Conservation (phyloP, 2,113 vertebrate genomes). For the Nannospalax galili region DNA sequence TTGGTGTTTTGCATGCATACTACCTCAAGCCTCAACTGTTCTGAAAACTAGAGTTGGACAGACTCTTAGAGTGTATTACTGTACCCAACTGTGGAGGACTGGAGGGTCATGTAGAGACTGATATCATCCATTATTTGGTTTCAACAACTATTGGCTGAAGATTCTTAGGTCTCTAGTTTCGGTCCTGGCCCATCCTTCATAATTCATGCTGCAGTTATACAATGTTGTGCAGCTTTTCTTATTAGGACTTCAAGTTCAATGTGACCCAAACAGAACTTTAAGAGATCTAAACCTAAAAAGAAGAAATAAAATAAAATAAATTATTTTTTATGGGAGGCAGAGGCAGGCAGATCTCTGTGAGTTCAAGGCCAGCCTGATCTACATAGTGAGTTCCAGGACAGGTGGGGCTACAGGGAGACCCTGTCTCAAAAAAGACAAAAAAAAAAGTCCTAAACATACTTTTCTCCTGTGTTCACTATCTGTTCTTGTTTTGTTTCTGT, state of each 20-base stretch:
- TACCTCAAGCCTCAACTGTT: not conserved
- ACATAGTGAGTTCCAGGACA: no score
- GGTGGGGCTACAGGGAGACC: no score
- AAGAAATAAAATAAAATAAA: not conserved
- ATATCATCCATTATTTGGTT: not conserved
- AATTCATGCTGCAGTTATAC: not conserved
- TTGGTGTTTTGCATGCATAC: not conserved
- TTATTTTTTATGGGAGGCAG: no score
- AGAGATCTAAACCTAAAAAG: not conserved
- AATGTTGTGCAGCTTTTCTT: not conserved
- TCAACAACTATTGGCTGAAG: not conserved
- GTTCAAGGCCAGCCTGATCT: no score
- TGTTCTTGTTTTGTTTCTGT: not conserved
- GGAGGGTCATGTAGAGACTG: not conserved
- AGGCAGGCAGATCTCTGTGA: no score
- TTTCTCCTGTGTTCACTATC: not conserved
- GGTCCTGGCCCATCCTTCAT: constrained; percentile 15
- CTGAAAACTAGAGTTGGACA: not conserved
- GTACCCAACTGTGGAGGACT: not conserved
- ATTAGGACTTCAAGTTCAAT: not conserved
- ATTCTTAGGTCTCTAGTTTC: constrained; percentile 4
- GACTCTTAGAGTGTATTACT: not conserved
- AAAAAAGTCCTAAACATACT: not conserved
- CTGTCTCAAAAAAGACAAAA: no score
- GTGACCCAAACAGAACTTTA: constrained; percentile 34